phyloP scores from a whole-genome alignment of 1,140 invertebrate species.

The Drosophila punjabiensis region DNA sequence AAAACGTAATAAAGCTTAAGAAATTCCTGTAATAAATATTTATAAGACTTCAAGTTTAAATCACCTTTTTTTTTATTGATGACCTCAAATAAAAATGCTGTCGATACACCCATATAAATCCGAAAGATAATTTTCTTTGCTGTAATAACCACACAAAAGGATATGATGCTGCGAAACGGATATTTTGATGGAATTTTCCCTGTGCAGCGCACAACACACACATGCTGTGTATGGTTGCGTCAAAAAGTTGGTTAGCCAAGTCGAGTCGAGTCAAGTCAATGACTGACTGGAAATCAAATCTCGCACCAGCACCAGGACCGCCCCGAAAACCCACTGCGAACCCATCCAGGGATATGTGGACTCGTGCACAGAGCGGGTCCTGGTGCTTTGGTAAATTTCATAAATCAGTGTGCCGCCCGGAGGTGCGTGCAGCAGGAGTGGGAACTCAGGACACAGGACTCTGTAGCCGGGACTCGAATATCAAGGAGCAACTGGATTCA shows the following conservation, averaged over 20 bases:
- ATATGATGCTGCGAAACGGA: slow-evolving; percentile 9
- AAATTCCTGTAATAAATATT: background rate
- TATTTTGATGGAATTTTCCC: slow-evolving; percentile 19
- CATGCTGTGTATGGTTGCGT: slow-evolving; percentile 14
- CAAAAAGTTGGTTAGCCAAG: slow-evolving; percentile 44
- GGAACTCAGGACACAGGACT: slow-evolving; percentile 1
- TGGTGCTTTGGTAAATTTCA: slow-evolving; percentile 62
- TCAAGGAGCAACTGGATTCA: slow-evolving; percentile 52
- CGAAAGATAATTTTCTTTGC: background rate
- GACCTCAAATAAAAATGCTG: background rate
- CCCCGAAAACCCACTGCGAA: slow-evolving; percentile 4
- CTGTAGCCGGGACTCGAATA: slow-evolving; percentile 6
- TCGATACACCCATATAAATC: background rate
- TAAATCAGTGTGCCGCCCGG: slow-evolving; percentile 66
- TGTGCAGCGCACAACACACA: slow-evolving; percentile 16
- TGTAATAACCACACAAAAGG: slow-evolving; percentile 10
- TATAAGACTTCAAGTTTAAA: background rate
- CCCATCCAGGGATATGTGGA: slow-evolving; percentile 20
- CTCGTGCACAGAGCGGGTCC: slow-evolving; percentile 16
- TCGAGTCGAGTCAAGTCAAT: slow-evolving; percentile 47
- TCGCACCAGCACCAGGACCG: background rate
- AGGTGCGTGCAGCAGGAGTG: slow-evolving; percentile 15
- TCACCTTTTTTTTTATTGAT: background rate
- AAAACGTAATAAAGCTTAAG: background rate
- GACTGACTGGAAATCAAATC: slow-evolving; percentile 56